A percentile compares a stretch with the other conserved stretches of the same genome.
These are phyloP conservation scores for Numenius arquata DNA, from an alignment of 2,113 vertebrate genomes.

Conservation along the genomic window DNA sequence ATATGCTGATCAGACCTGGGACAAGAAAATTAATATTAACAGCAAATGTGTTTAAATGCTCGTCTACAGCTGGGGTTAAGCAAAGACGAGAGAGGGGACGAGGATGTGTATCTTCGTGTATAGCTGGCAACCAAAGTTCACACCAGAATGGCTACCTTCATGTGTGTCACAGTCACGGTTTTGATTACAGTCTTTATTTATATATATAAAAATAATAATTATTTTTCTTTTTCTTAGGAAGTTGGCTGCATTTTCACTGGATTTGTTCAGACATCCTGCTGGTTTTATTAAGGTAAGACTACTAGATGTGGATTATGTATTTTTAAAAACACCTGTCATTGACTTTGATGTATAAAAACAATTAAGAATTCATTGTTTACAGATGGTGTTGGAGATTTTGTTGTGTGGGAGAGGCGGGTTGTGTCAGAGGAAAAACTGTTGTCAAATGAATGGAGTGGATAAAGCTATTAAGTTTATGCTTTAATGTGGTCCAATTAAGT, in stretches of 20 bases:
- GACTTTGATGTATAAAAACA: background rate
- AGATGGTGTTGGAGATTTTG: background rate
- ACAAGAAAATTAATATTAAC: background rate
- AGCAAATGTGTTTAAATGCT: background rate
- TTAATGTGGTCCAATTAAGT: background rate
- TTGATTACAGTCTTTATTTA: background rate
- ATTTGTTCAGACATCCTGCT: background rate
- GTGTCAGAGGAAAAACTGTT: background rate
- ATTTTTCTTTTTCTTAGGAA: background rate
- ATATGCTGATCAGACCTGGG: background rate
- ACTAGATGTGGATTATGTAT: background rate
- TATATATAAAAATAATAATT: too few relatives aligned
- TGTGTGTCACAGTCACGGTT: background rate
- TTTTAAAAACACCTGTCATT: background rate
- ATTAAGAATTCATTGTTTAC: background rate
- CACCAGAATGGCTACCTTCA: background rate
- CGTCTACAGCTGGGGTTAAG: background rate
- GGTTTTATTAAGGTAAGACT: conserved; percentile 54
- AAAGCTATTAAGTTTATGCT: background rate
- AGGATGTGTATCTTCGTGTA: background rate
- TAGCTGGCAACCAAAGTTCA: background rate
- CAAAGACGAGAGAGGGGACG: background rate
- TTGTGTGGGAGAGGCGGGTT: background rate
- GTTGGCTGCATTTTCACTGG: background rate
- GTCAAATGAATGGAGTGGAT: background rate